Conservation (phyloP, 2,113 vertebrate genomes). For the Callithrix jacchus region DNA sequence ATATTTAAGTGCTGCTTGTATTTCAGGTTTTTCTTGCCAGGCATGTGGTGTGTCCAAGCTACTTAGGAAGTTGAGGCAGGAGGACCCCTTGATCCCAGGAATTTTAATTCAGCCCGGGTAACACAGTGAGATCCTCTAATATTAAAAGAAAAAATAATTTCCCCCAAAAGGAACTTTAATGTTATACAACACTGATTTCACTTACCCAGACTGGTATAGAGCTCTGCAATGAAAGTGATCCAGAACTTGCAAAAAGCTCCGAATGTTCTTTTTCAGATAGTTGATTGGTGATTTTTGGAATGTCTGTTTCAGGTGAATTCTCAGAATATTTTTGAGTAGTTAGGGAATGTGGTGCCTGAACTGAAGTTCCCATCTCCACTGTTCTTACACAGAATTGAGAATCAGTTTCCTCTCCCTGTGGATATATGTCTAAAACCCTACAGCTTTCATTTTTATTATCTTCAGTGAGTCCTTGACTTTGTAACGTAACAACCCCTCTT, state of each 20-base stretch:
- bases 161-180: neutral
- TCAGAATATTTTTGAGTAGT: neutral
- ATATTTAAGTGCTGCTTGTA: neutral
- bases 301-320: neutral
- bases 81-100: neutral
- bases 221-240: slow-evolving; percentile 31
- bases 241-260: slow-evolving; percentile 34
- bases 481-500: neutral
- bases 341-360: neutral
- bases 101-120: neutral
- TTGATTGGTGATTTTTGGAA: slow-evolving; percentile 22
- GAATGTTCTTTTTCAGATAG: neutral
- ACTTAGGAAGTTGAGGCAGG: neutral
- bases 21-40: neutral
- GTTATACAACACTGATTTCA: neutral
- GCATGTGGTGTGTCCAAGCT: neutral
- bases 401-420: neutral
- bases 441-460: neutral
- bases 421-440: neutral
- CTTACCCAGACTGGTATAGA: slow-evolving; percentile 84
- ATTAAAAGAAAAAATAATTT: neutral
- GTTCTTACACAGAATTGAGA: neutral
- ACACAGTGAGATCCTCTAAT: too few relatives aligned
- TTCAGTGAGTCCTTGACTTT: slow-evolving; percentile 47
- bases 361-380: slow-evolving; percentile 24